A percentile compares a stretch with the other conserved stretches of the same genome.
phyloP scores from a whole-genome alignment of 2,888 invertebrate genomes.

The Conistra vaccinii region DNA sequence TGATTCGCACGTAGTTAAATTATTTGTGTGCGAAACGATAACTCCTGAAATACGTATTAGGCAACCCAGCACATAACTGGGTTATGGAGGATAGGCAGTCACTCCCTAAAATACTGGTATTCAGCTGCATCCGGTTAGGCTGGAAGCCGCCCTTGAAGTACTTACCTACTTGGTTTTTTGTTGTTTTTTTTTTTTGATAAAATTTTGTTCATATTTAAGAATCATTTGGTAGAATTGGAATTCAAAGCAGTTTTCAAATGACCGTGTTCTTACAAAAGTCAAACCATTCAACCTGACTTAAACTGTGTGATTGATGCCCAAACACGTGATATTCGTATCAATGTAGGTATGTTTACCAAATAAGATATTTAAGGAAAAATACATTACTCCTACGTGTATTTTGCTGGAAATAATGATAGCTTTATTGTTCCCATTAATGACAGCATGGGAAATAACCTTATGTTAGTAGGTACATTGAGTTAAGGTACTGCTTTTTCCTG shows the following conservation, averaged over 20 bases:
- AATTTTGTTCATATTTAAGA: too few relatives aligned
- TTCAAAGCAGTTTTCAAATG: not conserved
- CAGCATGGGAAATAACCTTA: slow-evolving; percentile 14
- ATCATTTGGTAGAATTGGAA: too few relatives aligned
- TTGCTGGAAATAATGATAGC: not conserved
- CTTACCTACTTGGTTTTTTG: too few relatives aligned
- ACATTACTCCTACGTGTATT: not conserved
- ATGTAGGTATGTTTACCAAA: not conserved
- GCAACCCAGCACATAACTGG: not conserved
- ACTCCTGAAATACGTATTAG: too few relatives aligned
- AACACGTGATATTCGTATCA: not conserved
- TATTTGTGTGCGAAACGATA: too few relatives aligned
- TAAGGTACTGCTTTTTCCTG: slow-evolving; percentile 11
- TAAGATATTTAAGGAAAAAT: not conserved
- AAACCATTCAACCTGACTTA: too few relatives aligned
- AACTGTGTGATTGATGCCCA: not conserved
- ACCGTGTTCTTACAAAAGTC: not conserved
- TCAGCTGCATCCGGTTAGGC: not conserved
- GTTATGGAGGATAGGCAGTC: not conserved
- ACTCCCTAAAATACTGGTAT: not conserved
- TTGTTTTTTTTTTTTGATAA: too few relatives aligned
- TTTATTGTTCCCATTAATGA: not conserved
- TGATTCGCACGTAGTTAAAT: too few relatives aligned
- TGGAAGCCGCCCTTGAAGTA: not conserved
- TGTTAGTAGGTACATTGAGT: not conserved